Evolutionary conservation across 2,797 vertebrate species (phyloP), one percentile per base, ranked within the genome.

Genomic region (Kryptolebias ocellatus): DNA sequence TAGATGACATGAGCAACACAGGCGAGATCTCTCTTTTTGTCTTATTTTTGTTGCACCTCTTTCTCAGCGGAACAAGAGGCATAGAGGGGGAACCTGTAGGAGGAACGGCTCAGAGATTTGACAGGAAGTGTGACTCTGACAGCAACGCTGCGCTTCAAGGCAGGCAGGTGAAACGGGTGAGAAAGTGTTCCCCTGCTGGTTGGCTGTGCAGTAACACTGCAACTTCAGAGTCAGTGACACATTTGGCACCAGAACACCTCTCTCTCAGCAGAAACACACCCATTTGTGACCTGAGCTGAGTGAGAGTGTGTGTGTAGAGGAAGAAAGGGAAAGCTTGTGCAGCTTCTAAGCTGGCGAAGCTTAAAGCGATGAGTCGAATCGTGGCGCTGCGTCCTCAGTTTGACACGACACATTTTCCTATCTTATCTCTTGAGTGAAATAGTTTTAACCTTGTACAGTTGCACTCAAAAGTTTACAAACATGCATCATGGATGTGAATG

Each of bases 151-250:
- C 51, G 4, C 76, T 70, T 80, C 53, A 50, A 76, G 73, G 75
- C 77, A 86, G 57, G 71, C 70, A 82, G 75, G 84, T 86, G 79
- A 83, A 78, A 78, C 56, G 55, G 66, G 49, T 24, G 56, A 60
- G 68, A 68, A 57, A 66, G 72, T 67, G 79, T 72, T 74, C 69
- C 53, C 45, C 59, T n/a, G 70, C 70, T 64, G 59, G 50, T 49
- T 71, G 68, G 50, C 64, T 70, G 59, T 37, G 72, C 63, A 70
- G 65, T 59, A 78, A 73, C 71, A 64, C 64, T 17, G 60, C 8
- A n/a, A 54, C 66, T 77, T 67, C 53, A 59, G 46, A 64, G 53
- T 64, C 53, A 6, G 59, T 80, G 76, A 84, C 78, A 81, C 67
- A 67, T 54, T 65, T 16, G 1, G 44, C 74, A 71, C 56, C 63